These are phyloP conservation scores for Diplolepis rosae DNA, from an alignment of 2,888 invertebrate species.

Conservation along the genomic window DNA sequence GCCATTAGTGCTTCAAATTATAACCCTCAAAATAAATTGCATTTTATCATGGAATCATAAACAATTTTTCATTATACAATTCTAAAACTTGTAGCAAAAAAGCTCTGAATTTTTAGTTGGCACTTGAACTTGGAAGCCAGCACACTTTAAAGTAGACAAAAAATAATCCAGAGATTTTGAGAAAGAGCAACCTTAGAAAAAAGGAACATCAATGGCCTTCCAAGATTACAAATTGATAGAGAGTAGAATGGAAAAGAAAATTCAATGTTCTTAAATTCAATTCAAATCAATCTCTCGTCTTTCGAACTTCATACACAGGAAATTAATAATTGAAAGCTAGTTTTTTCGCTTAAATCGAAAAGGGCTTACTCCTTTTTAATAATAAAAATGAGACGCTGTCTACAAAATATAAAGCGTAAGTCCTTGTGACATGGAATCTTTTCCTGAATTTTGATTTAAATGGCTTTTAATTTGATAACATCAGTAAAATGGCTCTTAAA, in stretches of 20 bases:
- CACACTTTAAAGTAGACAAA: not conserved
- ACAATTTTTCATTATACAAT: not conserved
- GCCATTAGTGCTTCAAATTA: conserved; percentile 14
- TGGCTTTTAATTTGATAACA: not conserved
- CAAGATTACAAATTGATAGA: not conserved
- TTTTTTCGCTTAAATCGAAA: conserved; percentile 13
- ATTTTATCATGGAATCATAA: conserved; percentile 1
- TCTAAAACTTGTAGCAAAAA: not conserved
- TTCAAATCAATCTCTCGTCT: conserved; percentile 1
- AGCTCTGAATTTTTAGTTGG: not conserved
- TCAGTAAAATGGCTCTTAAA: not conserved
- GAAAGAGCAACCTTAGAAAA: not conserved
- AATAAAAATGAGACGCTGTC: conserved; percentile 60
- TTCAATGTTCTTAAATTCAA: not conserved
- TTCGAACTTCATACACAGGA: not conserved
- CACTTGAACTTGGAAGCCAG: not conserved
- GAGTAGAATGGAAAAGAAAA: not conserved
- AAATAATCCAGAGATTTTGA: not conserved
- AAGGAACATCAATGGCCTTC: not conserved
- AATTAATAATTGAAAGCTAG: conserved; percentile 13
- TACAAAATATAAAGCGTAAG: conserved; percentile 54
- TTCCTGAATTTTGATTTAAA: not conserved
- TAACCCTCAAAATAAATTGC: not conserved
- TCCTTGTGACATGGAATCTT: conserved; percentile 46
- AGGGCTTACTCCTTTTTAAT: conserved; percentile 26